Evolutionary conservation across 2,888 invertebrate species (phyloP).

Genomic region (Melanophora roralis): DNA sequence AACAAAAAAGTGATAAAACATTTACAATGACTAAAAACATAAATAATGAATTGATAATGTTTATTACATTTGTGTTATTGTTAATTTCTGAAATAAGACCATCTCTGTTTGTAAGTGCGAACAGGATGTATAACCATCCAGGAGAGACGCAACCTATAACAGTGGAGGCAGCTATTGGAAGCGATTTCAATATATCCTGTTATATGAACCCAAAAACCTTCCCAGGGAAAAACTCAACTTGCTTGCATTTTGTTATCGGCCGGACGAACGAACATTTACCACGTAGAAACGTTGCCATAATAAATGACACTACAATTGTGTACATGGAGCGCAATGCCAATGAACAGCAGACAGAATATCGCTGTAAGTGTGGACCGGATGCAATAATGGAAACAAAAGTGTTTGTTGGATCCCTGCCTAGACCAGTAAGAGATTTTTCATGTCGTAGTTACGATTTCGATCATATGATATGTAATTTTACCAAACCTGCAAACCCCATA

Average conservation of each 20-base stretch:
- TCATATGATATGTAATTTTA: slow-evolving; percentile 86
- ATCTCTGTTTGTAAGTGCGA: not conserved
- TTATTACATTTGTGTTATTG: not conserved
- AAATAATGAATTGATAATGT: slow-evolving; percentile 4
- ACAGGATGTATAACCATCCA: slow-evolving; percentile 57
- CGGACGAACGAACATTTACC: slow-evolving; percentile 56
- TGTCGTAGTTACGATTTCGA: slow-evolving; percentile 87
- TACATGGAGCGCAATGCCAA: slow-evolving; percentile 67
- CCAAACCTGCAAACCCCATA: slow-evolving; percentile 80
- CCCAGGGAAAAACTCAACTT: slow-evolving; percentile 63
- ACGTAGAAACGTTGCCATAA: slow-evolving; percentile 43
- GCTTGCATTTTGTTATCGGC: slow-evolving; percentile 67
- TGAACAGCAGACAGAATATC: slow-evolving; percentile 67
- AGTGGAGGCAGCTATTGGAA: slow-evolving; percentile 69
- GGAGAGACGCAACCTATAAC: slow-evolving; percentile 68
- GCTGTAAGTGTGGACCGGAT: slow-evolving; percentile 69
- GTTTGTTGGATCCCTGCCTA: slow-evolving; percentile 79
- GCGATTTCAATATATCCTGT: slow-evolving; percentile 71
- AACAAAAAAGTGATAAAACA: not conserved
- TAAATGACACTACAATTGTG: slow-evolving; percentile 69
- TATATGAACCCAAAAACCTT: slow-evolving; percentile 70
- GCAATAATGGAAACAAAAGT: slow-evolving; percentile 69
- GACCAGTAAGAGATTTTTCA: slow-evolving; percentile 81
- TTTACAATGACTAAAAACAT: slow-evolving; percentile 32
- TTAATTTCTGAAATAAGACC: not conserved